phyloP scores from a whole-genome alignment of 2,797 vertebrate genomes.

The Sebastes diaconus region DNA sequence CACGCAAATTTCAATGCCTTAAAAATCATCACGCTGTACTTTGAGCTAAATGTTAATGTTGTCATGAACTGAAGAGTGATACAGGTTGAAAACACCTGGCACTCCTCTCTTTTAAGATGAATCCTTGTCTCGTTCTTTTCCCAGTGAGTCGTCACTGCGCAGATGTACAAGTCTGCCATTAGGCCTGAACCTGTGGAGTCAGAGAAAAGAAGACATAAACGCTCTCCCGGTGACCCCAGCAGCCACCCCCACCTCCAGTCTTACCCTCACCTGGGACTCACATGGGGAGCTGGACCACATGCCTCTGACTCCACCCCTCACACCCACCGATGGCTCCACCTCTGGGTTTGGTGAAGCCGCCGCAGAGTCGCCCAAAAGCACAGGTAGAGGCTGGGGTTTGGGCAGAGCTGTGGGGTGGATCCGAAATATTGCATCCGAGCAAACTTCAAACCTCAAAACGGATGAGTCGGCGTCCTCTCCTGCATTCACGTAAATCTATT shows the following conservation, averaged over 20 bases:
- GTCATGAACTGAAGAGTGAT: neutral
- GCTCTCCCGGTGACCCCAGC: neutral
- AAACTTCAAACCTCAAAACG: neutral
- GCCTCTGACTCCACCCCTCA: conserved; percentile 47
- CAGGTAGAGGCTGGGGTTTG: conserved; percentile 33
- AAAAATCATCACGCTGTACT: neutral
- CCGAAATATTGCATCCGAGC: conserved; percentile 5
- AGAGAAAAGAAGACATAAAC: neutral
- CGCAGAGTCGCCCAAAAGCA: neutral
- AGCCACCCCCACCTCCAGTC: neutral
- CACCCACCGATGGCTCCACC: conserved; percentile 11
- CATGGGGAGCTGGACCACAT: neutral
- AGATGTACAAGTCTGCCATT: conserved; percentile 49
- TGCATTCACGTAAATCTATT: neutral
- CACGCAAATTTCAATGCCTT: neutral
- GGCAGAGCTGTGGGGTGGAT: conserved; percentile 42
- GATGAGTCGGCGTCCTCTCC: neutral
- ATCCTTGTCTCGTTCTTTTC: neutral
- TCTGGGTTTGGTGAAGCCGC: neutral
- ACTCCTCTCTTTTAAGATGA: neutral
- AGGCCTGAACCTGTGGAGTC: conserved; percentile 24
- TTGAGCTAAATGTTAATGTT: neutral
- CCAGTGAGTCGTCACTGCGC: conserved; percentile 31
- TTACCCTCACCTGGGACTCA: conserved; percentile 3
- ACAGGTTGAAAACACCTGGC: neutral